Percentiles rank a stretch among this genome's conserved stretches.
These are phyloP conservation scores for Neosalanx taihuensis DNA, from an alignment of 2,797 vertebrate genomes.

Conservation along the genomic window DNA sequence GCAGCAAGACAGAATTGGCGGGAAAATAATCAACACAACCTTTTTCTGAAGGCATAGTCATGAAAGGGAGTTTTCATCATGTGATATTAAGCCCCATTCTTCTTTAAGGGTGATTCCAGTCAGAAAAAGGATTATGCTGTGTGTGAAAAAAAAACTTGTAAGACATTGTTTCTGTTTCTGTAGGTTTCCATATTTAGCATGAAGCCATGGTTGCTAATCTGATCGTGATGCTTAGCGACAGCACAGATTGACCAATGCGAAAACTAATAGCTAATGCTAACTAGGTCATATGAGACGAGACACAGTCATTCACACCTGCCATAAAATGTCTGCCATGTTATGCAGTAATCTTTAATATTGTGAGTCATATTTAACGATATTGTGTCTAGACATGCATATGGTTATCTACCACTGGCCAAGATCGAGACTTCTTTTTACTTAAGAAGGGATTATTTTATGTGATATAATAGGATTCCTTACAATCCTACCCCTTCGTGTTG, in stretches of 20 bases:
- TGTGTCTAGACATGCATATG: slow-evolving; percentile 15
- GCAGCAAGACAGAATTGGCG: slow-evolving; percentile 5
- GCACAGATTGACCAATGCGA: too few species aligned
- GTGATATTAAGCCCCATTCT: not conserved
- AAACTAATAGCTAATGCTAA: slow-evolving; percentile 29
- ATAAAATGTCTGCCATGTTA: slow-evolving; percentile 5
- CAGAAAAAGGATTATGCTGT: too few species aligned
- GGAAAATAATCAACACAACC: slow-evolving; percentile 10
- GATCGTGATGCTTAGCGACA: slow-evolving; percentile 6
- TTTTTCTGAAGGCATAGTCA: not conserved
- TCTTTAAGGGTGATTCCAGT: not conserved
- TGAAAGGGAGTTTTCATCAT: not conserved
- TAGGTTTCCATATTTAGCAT: slow-evolving; percentile 17
- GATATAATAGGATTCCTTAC: not conserved
- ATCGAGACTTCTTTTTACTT: not conserved
- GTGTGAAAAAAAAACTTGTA: too few species aligned
- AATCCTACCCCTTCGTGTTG: not conserved
- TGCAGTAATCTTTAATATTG: not conserved
- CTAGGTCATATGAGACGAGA: slow-evolving; percentile 40
- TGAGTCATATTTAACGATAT: slow-evolving; percentile 17
- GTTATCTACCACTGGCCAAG: not conserved
- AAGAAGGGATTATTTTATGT: too few species aligned
- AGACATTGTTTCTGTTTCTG: not conserved
- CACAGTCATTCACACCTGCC: not conserved
- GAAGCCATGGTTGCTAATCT: slow-evolving; percentile 40